phyloP scores from a whole-genome alignment of 2,797 vertebrate genomes.

The Sebastiscus tertius region DNA sequence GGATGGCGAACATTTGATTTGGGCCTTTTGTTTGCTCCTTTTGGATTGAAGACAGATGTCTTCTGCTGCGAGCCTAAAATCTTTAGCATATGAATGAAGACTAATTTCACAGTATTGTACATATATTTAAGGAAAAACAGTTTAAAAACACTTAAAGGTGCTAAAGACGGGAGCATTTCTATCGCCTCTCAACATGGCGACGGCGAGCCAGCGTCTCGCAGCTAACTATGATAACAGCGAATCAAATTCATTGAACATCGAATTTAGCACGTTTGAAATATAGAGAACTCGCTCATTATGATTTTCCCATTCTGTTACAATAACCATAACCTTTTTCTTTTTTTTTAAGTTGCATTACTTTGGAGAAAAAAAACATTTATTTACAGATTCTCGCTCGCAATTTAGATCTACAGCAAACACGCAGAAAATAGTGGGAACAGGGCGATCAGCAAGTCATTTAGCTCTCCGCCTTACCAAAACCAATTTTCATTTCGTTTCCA shows the following conservation, averaged over 20 bases:
- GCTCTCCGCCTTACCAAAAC: not conserved
- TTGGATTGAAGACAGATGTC: conserved; percentile 36
- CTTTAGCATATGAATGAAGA: not conserved
- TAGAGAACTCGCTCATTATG: not conserved
- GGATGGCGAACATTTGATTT: conserved; percentile 39
- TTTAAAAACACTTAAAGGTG: not conserved
- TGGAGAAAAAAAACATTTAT: not conserved
- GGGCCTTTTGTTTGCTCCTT: conserved; percentile 15
- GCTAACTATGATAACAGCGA: too few species aligned
- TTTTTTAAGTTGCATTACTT: not conserved
- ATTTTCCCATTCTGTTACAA: not conserved
- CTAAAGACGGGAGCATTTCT: too few species aligned
- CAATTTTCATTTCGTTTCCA: not conserved
- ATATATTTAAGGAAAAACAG: not conserved
- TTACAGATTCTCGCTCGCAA: not conserved
- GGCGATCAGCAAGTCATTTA: not conserved
- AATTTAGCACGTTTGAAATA: not conserved
- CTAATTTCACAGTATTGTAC: not conserved
- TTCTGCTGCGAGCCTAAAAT: conserved; percentile 8
- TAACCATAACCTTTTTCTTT: not conserved
- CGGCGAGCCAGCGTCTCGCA: too few species aligned
- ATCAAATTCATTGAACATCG: too few species aligned
- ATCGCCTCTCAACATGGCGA: too few species aligned
- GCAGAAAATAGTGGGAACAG: not conserved
- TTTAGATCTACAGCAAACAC: not conserved